Conservation (phyloP, 2,888 invertebrate species). For the Trissoscelio sp. region DNA sequence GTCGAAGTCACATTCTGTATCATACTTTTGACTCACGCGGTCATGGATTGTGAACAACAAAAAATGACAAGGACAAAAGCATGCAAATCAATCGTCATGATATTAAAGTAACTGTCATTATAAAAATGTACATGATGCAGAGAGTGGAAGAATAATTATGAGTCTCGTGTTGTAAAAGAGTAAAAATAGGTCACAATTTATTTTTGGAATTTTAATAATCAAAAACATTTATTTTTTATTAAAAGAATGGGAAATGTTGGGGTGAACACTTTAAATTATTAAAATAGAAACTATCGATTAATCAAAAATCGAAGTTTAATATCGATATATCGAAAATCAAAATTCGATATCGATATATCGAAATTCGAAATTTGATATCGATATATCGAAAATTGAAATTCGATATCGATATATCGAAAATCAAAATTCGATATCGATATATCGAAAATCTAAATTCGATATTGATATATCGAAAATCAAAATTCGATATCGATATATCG, state of each 20-base stretch:
- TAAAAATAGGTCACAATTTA: background rate
- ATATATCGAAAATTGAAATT: too few species aligned
- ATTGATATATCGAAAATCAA: too few species aligned
- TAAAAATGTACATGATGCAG: conserved; percentile 55
- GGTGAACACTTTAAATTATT: background rate
- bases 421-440: too few species aligned
- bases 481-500: too few species aligned
- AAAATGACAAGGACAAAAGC: conserved; percentile 62
- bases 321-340: too few species aligned
- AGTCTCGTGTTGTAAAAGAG: conserved; percentile 15
- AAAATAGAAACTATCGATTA: background rate
- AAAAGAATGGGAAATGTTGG: background rate
- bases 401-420: too few species aligned
- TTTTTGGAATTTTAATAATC: background rate
- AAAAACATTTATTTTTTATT: background rate
- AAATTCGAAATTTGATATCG: too few species aligned
- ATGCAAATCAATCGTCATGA: conserved; percentile 54
- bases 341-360: too few species aligned
- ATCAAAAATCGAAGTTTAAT: background rate
- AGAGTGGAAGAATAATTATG: conserved; percentile 46
- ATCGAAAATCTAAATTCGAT: too few species aligned
- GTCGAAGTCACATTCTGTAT: conserved; percentile 37
- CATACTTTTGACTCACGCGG: conserved; percentile 47
- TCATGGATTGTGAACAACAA: conserved; percentile 51
- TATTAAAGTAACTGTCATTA: conserved; percentile 9